These are phyloP conservation scores for Diacarnus erythraeanus DNA, from an alignment of 37 sponge, comb jelly and placozoan genomes.

Conservation along the genomic window DNA sequence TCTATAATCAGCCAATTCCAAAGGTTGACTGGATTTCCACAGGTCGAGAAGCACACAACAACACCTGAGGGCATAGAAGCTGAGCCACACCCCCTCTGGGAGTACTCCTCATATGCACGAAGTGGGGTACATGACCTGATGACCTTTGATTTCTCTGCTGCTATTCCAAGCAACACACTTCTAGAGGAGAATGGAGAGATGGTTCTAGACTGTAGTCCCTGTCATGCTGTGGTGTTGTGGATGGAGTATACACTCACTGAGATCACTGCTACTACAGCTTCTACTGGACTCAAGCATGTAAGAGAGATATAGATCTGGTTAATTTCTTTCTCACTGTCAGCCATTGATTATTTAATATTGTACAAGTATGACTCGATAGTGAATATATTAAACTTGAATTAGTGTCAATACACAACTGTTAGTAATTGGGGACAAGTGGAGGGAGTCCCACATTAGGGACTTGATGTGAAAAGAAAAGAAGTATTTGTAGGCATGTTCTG, in stretches of 20 bases:
- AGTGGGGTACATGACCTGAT: slow-evolving; percentile 43
- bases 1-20: not conserved
- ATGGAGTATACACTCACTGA: slow-evolving; percentile 78
- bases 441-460: too few relatives aligned
- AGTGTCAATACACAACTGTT: too few relatives aligned
- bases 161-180: slow-evolving; percentile 16
- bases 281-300: slow-evolving; percentile 51
- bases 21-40: not conserved
- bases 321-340: too few relatives aligned
- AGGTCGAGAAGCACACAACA: slow-evolving; percentile 45
- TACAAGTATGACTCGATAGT: too few relatives aligned
- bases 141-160: slow-evolving; percentile 66
- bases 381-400: too few relatives aligned
- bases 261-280: not conserved
- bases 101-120: slow-evolving; percentile 67
- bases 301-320: not conserved
- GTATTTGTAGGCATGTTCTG: too few relatives aligned
- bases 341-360: too few relatives aligned
- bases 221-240: slow-evolving; percentile 83
- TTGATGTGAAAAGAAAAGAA: too few relatives aligned
- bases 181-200: slow-evolving; percentile 10
- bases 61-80: slow-evolving; percentile 41
- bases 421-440: too few relatives aligned
- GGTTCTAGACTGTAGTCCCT: not conserved
- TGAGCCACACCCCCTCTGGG: slow-evolving; percentile 81